These are phyloP conservation scores for Cyanoderma ruficeps DNA, from an alignment of 2,113 vertebrate species.

Conservation along the genomic window DNA sequence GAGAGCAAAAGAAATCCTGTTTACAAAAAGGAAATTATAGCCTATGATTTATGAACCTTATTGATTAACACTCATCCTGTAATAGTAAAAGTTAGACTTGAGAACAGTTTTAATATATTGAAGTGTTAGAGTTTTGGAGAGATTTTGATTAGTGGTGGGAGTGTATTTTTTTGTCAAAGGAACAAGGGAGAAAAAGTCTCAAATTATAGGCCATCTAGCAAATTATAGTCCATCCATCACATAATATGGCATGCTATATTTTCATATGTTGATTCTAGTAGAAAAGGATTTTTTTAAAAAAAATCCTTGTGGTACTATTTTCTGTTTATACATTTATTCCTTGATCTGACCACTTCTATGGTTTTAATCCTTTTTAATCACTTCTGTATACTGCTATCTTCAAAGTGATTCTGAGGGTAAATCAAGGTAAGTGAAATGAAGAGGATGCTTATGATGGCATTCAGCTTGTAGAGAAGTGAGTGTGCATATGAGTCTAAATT, in stretches of 20 bases:
- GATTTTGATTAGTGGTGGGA: not conserved
- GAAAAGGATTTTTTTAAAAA: not conserved
- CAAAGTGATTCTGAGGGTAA: slow-evolving; percentile 15
- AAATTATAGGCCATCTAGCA: not conserved
- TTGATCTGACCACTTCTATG: not conserved
- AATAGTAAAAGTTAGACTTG: not conserved
- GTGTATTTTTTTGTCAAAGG: not conserved
- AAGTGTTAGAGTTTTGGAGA: not conserved
- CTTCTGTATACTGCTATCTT: not conserved
- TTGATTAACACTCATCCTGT: not conserved
- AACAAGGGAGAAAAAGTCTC: not conserved
- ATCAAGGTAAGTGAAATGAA: slow-evolving; percentile 28
- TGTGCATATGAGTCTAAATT: not conserved
- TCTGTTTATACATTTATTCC: not conserved
- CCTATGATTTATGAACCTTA: not conserved
- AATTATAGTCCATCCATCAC: not conserved
- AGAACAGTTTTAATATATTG: not conserved
- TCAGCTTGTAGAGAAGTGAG: not conserved
- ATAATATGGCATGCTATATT: not conserved
- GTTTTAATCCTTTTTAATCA: not conserved
- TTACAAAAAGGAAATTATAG: not conserved
- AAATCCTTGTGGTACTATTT: not conserved
- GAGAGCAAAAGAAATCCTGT: not conserved
- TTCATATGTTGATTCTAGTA: not conserved
- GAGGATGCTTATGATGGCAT: not conserved